These are phyloP conservation scores for Malacoraja senta DNA, from an alignment of 2,797 vertebrate species.

Conservation along the genomic window DNA sequence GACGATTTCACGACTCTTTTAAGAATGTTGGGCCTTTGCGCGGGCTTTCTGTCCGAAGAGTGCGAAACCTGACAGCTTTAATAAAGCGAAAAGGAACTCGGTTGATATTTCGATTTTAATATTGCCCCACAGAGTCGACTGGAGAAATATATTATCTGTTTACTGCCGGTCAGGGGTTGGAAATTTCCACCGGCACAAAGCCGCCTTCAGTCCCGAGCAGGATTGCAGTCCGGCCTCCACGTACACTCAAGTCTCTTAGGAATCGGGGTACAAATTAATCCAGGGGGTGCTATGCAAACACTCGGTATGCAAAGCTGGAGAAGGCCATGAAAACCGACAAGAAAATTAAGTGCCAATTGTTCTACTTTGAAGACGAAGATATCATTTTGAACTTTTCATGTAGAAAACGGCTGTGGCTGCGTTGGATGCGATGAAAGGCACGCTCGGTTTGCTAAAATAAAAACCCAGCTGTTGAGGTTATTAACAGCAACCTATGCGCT, in stretches of 20 bases:
- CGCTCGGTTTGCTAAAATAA: not conserved
- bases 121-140: not conserved
- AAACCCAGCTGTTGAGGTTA: not conserved
- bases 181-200: constrained; percentile 30
- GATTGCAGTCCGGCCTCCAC: not conserved
- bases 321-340: not conserved
- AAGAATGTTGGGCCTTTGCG: not conserved
- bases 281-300: not conserved
- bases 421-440: not conserved
- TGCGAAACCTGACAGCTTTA: not conserved
- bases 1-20: not conserved
- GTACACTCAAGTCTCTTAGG: not conserved
- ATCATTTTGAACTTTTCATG: not conserved
- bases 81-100: not conserved
- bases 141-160: constrained; percentile 32
- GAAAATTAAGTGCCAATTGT: not conserved
- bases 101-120: not conserved
- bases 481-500: not conserved
- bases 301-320: not conserved
- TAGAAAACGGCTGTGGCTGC: not conserved
- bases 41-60: not conserved
- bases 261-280: not conserved
- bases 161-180: not conserved
- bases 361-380: not conserved
- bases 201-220: not conserved